These are phyloP conservation scores for Chaetura pelagica DNA, from an alignment of 2,113 vertebrate genomes.

Conservation along the genomic window DNA sequence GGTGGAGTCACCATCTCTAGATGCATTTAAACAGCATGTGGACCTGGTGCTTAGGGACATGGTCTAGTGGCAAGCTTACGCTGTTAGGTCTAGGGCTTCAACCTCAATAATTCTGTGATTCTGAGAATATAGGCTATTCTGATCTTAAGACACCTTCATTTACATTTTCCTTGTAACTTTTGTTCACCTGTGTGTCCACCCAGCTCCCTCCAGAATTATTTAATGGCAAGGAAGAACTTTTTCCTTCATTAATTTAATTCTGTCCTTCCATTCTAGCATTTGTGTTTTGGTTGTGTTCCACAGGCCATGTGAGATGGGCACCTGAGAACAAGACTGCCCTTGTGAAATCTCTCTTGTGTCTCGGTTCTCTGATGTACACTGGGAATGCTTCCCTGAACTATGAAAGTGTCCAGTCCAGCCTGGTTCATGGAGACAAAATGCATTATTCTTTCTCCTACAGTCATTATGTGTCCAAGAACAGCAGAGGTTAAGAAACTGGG, in stretches of 20 bases:
- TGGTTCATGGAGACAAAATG: not conserved
- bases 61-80: too few species aligned
- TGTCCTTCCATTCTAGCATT: not conserved
- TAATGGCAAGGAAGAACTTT: not conserved
- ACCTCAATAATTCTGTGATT: too few species aligned
- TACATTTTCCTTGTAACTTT: not conserved
- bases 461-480: not conserved
- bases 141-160: not conserved
- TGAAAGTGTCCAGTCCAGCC: not conserved
- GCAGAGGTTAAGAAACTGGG: conserved; percentile 27
- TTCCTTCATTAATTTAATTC: not conserved
- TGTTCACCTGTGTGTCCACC: not conserved
- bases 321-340: not conserved
- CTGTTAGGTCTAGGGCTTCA: too few species aligned
- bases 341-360: not conserved
- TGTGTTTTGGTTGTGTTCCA: not conserved
- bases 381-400: not conserved
- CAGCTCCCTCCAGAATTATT: not conserved
- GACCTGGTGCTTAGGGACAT: too few species aligned
- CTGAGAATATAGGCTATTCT: not conserved
- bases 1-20: too few species aligned
- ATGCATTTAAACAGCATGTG: too few species aligned
- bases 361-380: not conserved
- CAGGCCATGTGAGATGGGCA: not conserved
- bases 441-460: not conserved